Conservation (phyloP, 2,113 vertebrate species). For the Chlorodrepanis virens region DNA sequence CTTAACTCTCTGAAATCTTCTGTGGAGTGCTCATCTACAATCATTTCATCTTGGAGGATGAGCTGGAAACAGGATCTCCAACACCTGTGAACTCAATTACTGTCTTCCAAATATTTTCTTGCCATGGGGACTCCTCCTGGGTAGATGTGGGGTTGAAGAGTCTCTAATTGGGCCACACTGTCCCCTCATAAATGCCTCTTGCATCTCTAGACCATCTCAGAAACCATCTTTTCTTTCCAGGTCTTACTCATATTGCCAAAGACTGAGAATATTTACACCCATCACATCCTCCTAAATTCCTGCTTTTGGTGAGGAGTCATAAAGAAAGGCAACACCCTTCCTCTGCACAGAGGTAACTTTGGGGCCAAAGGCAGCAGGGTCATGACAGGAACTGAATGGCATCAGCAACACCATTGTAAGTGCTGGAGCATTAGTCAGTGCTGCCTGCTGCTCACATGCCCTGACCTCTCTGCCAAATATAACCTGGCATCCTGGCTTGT, state of each 20-base stretch:
- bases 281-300: background rate
- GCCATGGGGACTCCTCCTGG: background rate
- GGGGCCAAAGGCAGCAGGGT: background rate
- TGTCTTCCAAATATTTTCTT: background rate
- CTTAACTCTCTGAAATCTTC: background rate
- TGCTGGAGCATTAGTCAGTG: slow-evolving; percentile 15
- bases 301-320: background rate
- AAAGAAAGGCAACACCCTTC: slow-evolving; percentile 34
- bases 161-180: background rate
- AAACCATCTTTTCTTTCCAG: background rate
- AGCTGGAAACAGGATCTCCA: background rate
- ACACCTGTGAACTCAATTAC: background rate
- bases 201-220: background rate
- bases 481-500: background rate
- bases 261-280: background rate
- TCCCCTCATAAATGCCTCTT: background rate
- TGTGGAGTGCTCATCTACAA: background rate
- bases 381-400: background rate
- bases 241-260: background rate
- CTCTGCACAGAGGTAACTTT: background rate
- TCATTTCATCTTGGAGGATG: background rate
- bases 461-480: background rate
- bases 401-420: background rate
- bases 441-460: background rate
- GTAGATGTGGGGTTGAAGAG: background rate